phyloP scores from a whole-genome alignment of 2,113 vertebrate species.

The Hucho hucho region DNA sequence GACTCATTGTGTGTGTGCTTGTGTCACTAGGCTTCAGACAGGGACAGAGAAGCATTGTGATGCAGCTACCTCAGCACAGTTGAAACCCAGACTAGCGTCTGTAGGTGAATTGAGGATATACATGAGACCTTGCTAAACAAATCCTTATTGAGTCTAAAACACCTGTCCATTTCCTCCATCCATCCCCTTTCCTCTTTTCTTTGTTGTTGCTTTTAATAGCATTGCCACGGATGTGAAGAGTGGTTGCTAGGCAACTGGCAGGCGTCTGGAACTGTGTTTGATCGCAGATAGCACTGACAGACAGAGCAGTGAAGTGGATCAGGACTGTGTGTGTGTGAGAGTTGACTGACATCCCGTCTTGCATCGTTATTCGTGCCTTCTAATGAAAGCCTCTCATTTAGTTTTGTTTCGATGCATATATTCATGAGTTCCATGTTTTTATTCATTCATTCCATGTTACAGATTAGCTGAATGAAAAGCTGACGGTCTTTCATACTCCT shows the following conservation, averaged over 20 bases:
- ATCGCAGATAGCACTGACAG: slow-evolving; percentile 57
- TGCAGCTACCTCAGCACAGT: neutral
- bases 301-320: slow-evolving; percentile 31
- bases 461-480: no score
- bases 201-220: slow-evolving; percentile 74
- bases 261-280: slow-evolving; percentile 69
- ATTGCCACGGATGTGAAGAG: slow-evolving; percentile 69
- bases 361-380: no score
- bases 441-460: no score
- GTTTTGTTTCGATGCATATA: no score
- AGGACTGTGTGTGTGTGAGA: neutral
- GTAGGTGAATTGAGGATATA: neutral
- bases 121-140: neutral
- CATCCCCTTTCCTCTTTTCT: slow-evolving; percentile 39
- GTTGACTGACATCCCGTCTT: neutral
- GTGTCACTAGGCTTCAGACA: neutral
- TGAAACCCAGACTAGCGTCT: neutral
- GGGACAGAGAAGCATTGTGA: neutral
- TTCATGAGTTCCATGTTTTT: no score
- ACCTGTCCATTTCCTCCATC: slow-evolving; percentile 34
- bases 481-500: no score
- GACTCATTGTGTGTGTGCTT: neutral
- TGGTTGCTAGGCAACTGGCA: slow-evolving; percentile 76
- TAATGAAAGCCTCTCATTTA: no score
- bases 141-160: slow-evolving; percentile 29